Percentiles rank a stretch among this genome's conserved stretches.
Conservation (phyloP, 2,888 invertebrate species). For the Microdon myrmicae region DNA sequence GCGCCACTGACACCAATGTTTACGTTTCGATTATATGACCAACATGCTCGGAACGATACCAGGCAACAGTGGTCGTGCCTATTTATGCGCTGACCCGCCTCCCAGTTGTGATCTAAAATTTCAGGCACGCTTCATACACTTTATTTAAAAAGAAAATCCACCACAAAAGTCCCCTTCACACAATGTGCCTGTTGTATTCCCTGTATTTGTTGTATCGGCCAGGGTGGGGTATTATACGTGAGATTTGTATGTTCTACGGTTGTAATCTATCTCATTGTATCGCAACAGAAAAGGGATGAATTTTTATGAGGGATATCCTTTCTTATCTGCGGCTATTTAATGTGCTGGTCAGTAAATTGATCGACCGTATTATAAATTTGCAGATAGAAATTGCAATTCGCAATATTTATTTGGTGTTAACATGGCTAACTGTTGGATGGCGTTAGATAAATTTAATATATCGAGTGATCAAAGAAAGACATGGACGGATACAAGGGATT, state of each 20-base stretch:
- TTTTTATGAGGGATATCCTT: conserved; percentile 58
- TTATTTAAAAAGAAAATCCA: conserved; percentile 37
- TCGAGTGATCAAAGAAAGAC: conserved; percentile 25
- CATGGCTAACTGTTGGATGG: conserved; percentile 23
- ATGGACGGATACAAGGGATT: too few relatives aligned
- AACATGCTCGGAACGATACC: conserved; percentile 16
- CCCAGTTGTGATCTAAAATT: conserved; percentile 36
- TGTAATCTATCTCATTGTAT: conserved; percentile 42
- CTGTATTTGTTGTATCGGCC: too few relatives aligned
- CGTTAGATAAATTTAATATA: conserved; percentile 31
- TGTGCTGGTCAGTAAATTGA: conserved; percentile 57
- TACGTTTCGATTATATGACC: conserved; percentile 23
- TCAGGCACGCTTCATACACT: conserved; percentile 28
- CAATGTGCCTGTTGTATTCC: conserved; percentile 24
- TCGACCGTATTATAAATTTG: conserved; percentile 51
- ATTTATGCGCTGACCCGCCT: conserved; percentile 20
- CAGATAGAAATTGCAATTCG: conserved; percentile 39
- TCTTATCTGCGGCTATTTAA: conserved; percentile 57
- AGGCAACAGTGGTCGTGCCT: conserved; percentile 22
- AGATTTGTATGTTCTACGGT: conserved; percentile 50
- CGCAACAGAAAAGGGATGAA: conserved; percentile 54
- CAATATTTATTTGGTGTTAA: conserved; percentile 49
- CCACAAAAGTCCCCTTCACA: conserved; percentile 13
- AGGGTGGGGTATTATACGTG: conserved; percentile 25
- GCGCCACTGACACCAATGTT: conserved; percentile 15